Base-by-base conservation (phyloP, 2,797 vertebrate genomes). In the Moxostoma hubbsi region DNA sequence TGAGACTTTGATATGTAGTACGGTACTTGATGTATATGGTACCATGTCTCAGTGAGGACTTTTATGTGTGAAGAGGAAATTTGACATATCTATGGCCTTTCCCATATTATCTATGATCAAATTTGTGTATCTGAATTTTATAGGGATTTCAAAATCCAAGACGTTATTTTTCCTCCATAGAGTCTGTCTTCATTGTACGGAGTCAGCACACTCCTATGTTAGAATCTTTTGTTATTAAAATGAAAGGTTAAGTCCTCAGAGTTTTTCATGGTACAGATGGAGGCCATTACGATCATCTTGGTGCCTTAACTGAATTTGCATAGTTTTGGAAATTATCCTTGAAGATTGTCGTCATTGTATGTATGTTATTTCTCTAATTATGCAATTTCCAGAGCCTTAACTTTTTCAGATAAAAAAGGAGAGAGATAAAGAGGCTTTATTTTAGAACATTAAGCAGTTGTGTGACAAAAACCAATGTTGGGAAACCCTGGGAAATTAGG, bases 351-450 rank as follows among this genome's bases (percentile, higher is more conserved):
- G 54, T 58, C 75, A 55, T 67, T 73, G 61, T 50, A 59, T 47
- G 43, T 64, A 36, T 4, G 4, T 36, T 36, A 13, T 46, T 5
- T 13, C 4, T 46, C 62, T 47, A 73, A 77, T 88, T 89, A 87
- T 89, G 86, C 89, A 90, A 83, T 82, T 64, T 80, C 78, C 63
- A 49, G 45, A 69, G 85, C 88, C 90, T 92, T 90, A 88, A 73
- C 11, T 85, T 74, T 75, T 54, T 45, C 51, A 61, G n/a, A 54
- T 69, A 10, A 64, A 81, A 74, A 18, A 57, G 80, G 69, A 83
- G 77, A 36, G 36, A 79, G 82, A 45, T 13, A 24, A 66, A 64
- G 46, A 2, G 13, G 46, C 13, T 64, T 51, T n/a, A 16, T 36
- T 36, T 57, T 57, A 6, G 5, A 11, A 70, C 15, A 45, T 45